These are phyloP conservation scores for Diadophis punctatus DNA, from an alignment of 2,113 vertebrate species.

Conservation along the genomic window DNA sequence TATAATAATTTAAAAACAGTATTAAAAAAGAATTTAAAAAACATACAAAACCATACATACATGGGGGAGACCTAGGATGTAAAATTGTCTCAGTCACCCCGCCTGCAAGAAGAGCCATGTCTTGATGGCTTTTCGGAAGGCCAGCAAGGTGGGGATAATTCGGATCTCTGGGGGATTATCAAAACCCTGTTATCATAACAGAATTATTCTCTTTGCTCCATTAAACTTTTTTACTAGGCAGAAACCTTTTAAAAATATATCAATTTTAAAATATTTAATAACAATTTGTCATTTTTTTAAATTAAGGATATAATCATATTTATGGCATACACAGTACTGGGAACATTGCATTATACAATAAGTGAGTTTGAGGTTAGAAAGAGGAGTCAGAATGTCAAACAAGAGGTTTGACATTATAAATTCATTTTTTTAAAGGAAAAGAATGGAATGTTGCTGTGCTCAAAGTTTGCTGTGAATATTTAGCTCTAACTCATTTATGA, in stretches of 20 bases:
- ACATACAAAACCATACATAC: too few relatives aligned
- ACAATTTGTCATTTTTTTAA: not conserved
- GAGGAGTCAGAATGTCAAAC: not conserved
- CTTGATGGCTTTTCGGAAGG: too few relatives aligned
- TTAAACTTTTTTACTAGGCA: not conserved
- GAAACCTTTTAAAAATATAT: not conserved
- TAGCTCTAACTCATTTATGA: not conserved
- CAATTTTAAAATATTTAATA: not conserved
- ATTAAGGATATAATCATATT: not conserved
- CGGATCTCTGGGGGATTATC: too few relatives aligned
- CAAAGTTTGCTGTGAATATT: not conserved
- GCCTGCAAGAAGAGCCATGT: too few relatives aligned
- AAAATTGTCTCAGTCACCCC: too few relatives aligned
- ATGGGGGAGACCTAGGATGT: too few relatives aligned
- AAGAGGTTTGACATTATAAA: not conserved
- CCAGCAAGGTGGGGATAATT: too few relatives aligned
- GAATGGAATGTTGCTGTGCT: not conserved
- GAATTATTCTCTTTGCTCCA: not conserved
- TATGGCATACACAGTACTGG: not conserved
- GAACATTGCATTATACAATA: not conserved
- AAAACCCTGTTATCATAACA: not conserved
- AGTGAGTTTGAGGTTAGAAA: not conserved
- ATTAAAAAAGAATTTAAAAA: too few relatives aligned
- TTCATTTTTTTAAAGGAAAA: not conserved
- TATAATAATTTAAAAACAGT: too few relatives aligned